phyloP scores from a whole-genome alignment of 2,113 vertebrate genomes.

The Indicator indicator region DNA sequence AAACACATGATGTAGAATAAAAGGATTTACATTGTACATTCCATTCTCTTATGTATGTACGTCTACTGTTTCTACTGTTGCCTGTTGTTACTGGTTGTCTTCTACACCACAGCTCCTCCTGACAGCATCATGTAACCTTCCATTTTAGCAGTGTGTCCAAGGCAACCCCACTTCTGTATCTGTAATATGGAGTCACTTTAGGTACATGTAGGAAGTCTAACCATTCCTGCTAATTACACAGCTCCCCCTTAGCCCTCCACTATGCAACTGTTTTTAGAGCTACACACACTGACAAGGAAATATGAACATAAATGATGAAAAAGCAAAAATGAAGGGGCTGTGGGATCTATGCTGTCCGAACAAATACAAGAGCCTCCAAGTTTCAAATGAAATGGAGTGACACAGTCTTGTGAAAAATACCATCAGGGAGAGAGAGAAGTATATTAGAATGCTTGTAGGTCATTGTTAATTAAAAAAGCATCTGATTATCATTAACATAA shows the following conservation, averaged over 20 bases:
- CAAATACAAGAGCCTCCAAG: neutral
- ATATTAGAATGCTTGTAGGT: slow-evolving; percentile 55
- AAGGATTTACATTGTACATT: neutral
- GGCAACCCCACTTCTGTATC: neutral
- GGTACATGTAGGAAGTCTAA: neutral
- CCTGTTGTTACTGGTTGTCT: neutral
- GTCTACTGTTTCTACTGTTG: neutral
- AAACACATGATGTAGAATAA: neutral
- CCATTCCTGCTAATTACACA: neutral
- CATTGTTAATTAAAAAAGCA: slow-evolving; percentile 65
- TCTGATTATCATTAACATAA: slow-evolving; percentile 67
- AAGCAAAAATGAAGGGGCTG: neutral
- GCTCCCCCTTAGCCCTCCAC: neutral
- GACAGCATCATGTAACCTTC: neutral
- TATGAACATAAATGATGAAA: neutral
- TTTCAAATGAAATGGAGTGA: slow-evolving; percentile 23
- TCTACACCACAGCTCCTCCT: neutral
- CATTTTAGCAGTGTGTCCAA: neutral
- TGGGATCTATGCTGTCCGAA: slow-evolving; percentile 19
- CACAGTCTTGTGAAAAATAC: slow-evolving; percentile 16
- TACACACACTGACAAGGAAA: neutral
- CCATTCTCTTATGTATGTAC: neutral
- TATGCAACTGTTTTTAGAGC: neutral
- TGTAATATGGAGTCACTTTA: neutral
- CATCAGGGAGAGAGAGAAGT: slow-evolving; percentile 9